These are phyloP conservation scores for Xestia rhomboidea DNA, from an alignment of 2,888 invertebrate genomes.

Conservation along the genomic window DNA sequence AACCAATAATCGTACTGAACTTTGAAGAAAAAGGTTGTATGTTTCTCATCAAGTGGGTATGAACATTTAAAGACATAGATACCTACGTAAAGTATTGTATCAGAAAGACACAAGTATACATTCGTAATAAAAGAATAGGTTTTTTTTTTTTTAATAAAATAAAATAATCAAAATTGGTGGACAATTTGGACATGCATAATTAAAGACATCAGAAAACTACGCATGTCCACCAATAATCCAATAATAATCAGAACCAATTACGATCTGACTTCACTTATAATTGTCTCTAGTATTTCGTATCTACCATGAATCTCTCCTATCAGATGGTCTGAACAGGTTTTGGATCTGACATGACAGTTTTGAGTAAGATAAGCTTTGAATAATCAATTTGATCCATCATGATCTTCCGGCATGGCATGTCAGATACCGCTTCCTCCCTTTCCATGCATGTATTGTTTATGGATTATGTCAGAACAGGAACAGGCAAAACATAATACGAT, in stretches of 20 bases:
- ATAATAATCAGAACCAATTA: neutral
- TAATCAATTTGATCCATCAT: slow-evolving; percentile 34
- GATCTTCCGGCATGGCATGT: slow-evolving; percentile 2
- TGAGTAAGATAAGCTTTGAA: slow-evolving; percentile 24
- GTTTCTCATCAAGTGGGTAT: neutral
- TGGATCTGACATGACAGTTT: slow-evolving; percentile 15
- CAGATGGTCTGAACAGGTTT: neutral
- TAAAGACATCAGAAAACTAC: too few species aligned
- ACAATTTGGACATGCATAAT: too few species aligned
- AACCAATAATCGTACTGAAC: neutral
- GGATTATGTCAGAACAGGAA: neutral
- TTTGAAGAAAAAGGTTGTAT: neutral
- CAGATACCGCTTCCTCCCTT: neutral
- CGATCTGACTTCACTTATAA: neutral
- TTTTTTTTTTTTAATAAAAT: too few species aligned
- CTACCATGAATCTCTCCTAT: neutral
- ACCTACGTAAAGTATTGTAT: too few species aligned
- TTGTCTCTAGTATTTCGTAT: neutral
- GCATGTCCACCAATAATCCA: too few species aligned
- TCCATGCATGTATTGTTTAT: neutral
- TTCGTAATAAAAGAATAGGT: too few species aligned
- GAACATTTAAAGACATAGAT: neutral
- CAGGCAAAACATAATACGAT: neutral
- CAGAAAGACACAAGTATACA: too few species aligned
- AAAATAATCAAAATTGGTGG: too few species aligned